Percentiles rank a stretch among this genome's conserved stretches.
These are phyloP conservation scores for Pandion haliaetus DNA, from an alignment of 2,113 vertebrate genomes.

Conservation along the genomic window DNA sequence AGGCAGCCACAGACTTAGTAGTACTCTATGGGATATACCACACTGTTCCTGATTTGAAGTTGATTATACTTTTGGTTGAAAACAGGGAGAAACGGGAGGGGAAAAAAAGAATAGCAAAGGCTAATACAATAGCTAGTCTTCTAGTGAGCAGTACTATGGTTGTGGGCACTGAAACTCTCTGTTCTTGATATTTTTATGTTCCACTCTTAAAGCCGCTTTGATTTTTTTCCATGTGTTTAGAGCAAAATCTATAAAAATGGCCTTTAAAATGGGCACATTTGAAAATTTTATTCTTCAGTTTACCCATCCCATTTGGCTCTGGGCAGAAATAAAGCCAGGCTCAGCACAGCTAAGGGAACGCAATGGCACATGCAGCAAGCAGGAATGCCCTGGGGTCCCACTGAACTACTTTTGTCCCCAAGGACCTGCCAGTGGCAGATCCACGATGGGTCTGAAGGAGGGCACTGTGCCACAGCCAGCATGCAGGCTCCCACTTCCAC, in stretches of 20 bases:
- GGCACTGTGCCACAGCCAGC: not conserved
- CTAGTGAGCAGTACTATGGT: not conserved
- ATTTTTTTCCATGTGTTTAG: not conserved
- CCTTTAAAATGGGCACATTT: not conserved
- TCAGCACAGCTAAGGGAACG: not conserved
- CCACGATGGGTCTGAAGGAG: not conserved
- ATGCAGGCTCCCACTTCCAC: not conserved
- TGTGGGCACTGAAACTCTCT: not conserved
- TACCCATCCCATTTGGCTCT: not conserved
- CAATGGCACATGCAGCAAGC: fast-evolving
- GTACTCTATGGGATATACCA: not conserved
- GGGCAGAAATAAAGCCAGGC: not conserved
- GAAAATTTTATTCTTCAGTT: not conserved
- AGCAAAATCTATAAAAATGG: not conserved
- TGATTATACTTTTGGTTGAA: not conserved
- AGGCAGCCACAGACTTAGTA: not conserved
- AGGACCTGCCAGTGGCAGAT: not conserved
- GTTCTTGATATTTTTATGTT: not conserved
- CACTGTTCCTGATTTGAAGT: not conserved
- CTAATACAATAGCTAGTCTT: not conserved
- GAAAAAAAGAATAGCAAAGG: not conserved
- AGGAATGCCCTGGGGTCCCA: not conserved
- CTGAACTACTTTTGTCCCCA: not conserved
- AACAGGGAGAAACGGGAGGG: not conserved
- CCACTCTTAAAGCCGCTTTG: not conserved